These are phyloP conservation scores for Nyctibius bracteatus DNA, from an alignment of 2,113 vertebrate genomes.

Conservation along the genomic window DNA sequence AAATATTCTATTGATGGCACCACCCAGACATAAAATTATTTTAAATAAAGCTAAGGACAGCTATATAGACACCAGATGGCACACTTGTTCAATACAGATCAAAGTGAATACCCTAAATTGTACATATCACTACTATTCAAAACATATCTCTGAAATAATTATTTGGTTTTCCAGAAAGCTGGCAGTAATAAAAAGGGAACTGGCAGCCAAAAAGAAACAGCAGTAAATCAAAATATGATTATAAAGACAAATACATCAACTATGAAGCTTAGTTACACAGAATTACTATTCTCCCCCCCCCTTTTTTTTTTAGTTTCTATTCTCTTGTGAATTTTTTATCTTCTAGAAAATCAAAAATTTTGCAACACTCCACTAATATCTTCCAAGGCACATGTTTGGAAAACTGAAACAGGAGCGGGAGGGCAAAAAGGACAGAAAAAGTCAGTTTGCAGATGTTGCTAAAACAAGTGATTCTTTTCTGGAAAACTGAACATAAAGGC, in stretches of 20 bases:
- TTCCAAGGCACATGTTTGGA: fast-evolving
- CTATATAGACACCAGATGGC: conserved; percentile 26
- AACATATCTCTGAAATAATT: not conserved
- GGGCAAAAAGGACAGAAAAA: not conserved
- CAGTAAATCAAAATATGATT: not conserved
- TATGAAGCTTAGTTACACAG: not conserved
- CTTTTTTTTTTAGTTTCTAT: not conserved
- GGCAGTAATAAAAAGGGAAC: not conserved
- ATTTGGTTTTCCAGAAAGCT: not conserved
- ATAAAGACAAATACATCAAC: not conserved
- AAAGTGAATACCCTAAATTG: not conserved
- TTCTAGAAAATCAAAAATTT: not conserved
- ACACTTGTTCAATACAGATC: conserved; percentile 3
- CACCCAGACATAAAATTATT: not conserved
- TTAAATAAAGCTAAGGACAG: not conserved
- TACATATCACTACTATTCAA: not conserved
- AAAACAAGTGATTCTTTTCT: not conserved
- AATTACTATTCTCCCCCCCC: not conserved
- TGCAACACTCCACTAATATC: not conserved
- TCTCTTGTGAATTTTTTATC: not conserved
- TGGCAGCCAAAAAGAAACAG: not conserved
- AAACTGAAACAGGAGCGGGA: not conserved
- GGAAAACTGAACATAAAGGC: not conserved
- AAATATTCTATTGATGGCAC: not conserved
- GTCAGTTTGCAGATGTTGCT: not conserved